Evolutionary conservation across 2,888 invertebrate genomes (phyloP).

Genomic region (Orthosia gothica): DNA sequence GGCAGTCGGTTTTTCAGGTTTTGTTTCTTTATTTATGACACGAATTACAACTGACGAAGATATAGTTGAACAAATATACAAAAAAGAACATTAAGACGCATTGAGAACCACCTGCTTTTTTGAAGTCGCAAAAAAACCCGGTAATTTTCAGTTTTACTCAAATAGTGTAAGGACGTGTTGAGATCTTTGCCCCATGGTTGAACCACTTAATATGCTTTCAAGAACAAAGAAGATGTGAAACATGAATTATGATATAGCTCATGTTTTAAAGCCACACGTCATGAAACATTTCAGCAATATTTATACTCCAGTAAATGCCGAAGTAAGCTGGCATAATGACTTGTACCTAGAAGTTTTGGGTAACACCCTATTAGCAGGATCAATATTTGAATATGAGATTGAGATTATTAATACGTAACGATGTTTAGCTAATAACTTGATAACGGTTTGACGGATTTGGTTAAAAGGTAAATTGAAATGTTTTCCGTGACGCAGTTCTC

Average conservation of each 20-base stretch:
- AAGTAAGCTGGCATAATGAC: slow-evolving; percentile 11
- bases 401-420: slow-evolving; percentile 17
- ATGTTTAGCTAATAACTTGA: slow-evolving; percentile 21
- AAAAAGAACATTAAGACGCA: no score
- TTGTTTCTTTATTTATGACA: no score
- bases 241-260: slow-evolving; percentile 1
- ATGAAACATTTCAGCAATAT: slow-evolving; percentile 19
- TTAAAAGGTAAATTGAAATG: slow-evolving; percentile 5
- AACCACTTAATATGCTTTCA: slow-evolving; percentile 17
- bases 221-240: slow-evolving; percentile 19
- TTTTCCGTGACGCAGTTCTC: neutral
- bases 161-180: neutral
- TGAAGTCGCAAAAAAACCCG: no score
- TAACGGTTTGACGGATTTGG: slow-evolving; percentile 12
- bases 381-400: slow-evolving; percentile 23
- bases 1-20: no score
- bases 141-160: neutral
- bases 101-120: no score
- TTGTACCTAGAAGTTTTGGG: slow-evolving; percentile 14
- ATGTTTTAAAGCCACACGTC: slow-evolving; percentile 4
- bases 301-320: slow-evolving; percentile 2
- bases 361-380: slow-evolving; percentile 24
- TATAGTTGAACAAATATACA: no score
- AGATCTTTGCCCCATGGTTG: neutral
- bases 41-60: no score